Evolutionary conservation across 92 coral and sea anemone species (phyloP).

Genomic region (Montipora capitata): DNA sequence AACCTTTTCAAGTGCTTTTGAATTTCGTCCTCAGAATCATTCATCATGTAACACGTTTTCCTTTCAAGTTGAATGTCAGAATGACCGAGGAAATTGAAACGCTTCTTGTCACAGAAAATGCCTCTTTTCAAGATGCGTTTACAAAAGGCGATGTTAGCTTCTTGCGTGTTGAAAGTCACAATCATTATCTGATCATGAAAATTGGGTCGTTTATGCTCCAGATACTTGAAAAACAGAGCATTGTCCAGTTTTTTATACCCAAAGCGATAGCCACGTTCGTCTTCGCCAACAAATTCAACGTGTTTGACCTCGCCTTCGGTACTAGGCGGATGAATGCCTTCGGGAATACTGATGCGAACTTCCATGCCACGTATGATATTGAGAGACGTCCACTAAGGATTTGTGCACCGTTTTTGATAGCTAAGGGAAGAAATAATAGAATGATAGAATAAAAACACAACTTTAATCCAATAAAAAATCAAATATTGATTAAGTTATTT

Average conservation of each 20-base stretch:
- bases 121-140: conserved; percentile 48
- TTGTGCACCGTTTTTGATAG: too few species aligned
- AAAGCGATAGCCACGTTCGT: background rate
- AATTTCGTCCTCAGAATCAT: conserved; percentile 63
- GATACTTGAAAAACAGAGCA: conserved; percentile 58
- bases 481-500: too few species aligned
- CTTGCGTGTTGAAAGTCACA: conserved; percentile 39
- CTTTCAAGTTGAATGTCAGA: conserved; percentile 83
- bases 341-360: background rate
- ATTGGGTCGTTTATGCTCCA: conserved; percentile 3
- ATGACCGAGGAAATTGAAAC: conserved; percentile 82
- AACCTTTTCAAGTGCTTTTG: conserved; percentile 69
- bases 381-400: too few species aligned
- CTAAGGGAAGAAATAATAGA: too few species aligned
- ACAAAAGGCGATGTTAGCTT: background rate
- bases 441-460: too few species aligned
- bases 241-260: conserved; percentile 43
- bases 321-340: background rate
- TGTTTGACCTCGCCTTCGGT: background rate
- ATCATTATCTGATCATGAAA: conserved; percentile 68
- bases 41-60: conserved; percentile 79
- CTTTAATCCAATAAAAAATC: too few species aligned
- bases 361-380: too few species aligned
- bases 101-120: conserved; percentile 37
- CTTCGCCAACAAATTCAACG: background rate